Evolutionary conservation across 2,797 vertebrate species (phyloP).

Genomic region (Sciurus carolinensis): DNA sequence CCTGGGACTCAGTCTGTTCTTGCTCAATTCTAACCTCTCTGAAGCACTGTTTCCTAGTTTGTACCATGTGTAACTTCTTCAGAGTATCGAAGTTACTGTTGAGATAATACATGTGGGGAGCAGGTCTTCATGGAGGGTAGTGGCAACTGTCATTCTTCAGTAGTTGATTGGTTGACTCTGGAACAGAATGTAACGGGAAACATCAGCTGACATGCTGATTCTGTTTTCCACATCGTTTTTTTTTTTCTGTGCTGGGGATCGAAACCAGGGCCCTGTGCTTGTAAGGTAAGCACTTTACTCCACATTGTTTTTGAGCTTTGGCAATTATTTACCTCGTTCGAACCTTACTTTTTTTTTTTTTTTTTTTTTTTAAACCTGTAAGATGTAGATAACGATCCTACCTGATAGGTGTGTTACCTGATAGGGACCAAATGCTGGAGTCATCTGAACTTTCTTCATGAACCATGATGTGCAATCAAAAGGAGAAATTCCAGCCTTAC

Average conservation of each 20-base stretch:
- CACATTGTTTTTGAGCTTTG: background rate
- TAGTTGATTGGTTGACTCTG: background rate
- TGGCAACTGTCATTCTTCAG: background rate
- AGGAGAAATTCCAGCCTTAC: background rate
- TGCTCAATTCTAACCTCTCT: background rate
- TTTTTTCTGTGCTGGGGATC: too few relatives aligned
- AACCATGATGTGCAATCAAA: background rate
- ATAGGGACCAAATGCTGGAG: background rate
- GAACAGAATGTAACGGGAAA: background rate
- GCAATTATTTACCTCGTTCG: background rate
- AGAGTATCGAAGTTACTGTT: background rate
- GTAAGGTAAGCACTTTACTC: too few relatives aligned
- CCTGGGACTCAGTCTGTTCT: background rate
- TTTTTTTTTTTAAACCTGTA: too few relatives aligned
- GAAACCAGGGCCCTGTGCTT: too few relatives aligned
- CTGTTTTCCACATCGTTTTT: background rate
- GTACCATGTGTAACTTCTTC: background rate
- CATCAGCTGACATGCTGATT: background rate
- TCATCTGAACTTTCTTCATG: background rate
- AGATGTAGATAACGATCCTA: background rate
- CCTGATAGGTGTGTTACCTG: background rate
- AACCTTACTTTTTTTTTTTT: too few relatives aligned
- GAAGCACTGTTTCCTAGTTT: background rate
- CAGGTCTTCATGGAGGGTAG: background rate
- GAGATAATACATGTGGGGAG: background rate